Evolutionary conservation across 2,888 invertebrate genomes (phyloP).

Genomic region (Clitarchus hookeri): DNA sequence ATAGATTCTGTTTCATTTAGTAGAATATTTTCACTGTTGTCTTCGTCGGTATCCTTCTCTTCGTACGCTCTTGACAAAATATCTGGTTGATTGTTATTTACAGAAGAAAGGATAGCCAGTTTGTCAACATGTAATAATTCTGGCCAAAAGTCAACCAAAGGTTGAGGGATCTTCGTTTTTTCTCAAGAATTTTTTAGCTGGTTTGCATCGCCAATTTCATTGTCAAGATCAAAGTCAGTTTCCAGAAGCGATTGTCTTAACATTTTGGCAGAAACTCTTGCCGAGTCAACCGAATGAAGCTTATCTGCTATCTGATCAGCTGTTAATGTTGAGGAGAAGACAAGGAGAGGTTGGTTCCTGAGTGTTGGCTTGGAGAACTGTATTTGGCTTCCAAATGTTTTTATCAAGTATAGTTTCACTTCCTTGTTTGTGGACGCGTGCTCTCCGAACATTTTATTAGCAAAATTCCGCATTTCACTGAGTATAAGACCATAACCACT

Average conservation of each 20-base stretch:
- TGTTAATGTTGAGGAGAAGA: not conserved
- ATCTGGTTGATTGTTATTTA: not conserved
- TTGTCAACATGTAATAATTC: not conserved
- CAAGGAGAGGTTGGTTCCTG: not conserved
- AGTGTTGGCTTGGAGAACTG: not conserved
- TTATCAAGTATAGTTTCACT: not conserved
- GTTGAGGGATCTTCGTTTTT: not conserved
- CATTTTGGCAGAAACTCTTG: not conserved
- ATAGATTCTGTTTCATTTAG: not conserved
- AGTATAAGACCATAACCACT: too few species aligned
- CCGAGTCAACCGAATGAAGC: not conserved
- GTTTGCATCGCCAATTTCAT: not conserved
- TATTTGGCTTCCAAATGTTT: not conserved
- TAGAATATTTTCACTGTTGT: not conserved
- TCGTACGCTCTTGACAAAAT: not conserved
- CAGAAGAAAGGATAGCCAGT: not conserved
- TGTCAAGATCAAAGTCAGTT: not conserved
- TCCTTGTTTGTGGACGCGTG: not conserved
- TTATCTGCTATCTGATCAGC: not conserved
- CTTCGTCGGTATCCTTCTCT: not conserved
- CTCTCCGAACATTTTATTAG: not conserved
- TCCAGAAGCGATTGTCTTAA: conserved; percentile 4
- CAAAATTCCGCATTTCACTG: too few species aligned
- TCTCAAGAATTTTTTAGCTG: not conserved
- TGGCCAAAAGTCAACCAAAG: not conserved